Evolutionary conservation across 2,113 vertebrate genomes (phyloP), one percentile per base, ranked within the genome.

Genomic region (Gobio gobio): DNA sequence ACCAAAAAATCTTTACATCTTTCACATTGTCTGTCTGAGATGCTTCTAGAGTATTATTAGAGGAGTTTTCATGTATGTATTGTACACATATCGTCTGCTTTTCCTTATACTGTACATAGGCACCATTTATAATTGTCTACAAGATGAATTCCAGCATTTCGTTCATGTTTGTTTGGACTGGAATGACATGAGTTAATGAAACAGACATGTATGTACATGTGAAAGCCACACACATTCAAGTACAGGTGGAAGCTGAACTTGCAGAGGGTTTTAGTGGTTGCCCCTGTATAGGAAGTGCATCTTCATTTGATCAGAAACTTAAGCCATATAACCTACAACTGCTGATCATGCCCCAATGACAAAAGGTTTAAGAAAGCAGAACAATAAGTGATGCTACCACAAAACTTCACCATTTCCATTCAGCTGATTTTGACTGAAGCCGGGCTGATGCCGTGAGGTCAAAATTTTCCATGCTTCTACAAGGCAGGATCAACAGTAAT

Each of bases 341-440:
- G 22, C 13, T 24, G n/a, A 18, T 8, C 2, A 18, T 43, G 1
- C 8, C 10, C 0, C 12, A 2, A 0, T 51, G 6, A 29, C 45
- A 20, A 58, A 36, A 13, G 22, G 26, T 18, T 40, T 78, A 78
- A 59, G 12, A 78, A 78, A 43, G 54, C 76, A 51, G 16, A 33
- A 68, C 3, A 10, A 66, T 49, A 54, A 5, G 26, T 47, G 58
- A 68, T 56, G 70, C 24, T 58, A 16, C 56, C 8, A n/a, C 9
- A 13, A 36, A 83, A 16, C 16, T 3, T 70, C 45, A 22, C 12
- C 43, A 45, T 87, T 84, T 84, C 70, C 63, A 73, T 43, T 29
- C 47, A 64, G 85, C 84, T 84, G 80, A 78, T 45, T 54, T 78
- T 72, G 29, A 75, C 29, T 78, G 24, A 26, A 36, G 36, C 45